These are phyloP conservation scores for Caenorhabditis plicata DNA, from an alignment of 2,888 invertebrate species.

Conservation along the genomic window DNA sequence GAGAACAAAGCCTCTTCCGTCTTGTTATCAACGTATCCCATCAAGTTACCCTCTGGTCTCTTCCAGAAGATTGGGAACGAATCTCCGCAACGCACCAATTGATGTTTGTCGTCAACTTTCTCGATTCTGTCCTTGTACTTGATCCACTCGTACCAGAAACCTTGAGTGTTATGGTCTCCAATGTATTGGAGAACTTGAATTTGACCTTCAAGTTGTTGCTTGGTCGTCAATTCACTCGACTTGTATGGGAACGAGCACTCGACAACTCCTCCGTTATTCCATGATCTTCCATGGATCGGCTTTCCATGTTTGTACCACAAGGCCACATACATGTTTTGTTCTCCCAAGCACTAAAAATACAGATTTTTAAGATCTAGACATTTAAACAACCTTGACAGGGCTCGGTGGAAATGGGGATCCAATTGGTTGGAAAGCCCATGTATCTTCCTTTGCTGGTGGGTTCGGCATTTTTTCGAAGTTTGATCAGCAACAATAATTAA, in stretches of 20 bases:
- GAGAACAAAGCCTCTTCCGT: constrained; percentile 54
- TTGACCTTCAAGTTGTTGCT: constrained; percentile 51
- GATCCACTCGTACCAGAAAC: constrained; percentile 60
- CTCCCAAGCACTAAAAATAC: constrained; percentile 12
- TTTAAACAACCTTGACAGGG: constrained; percentile 34
- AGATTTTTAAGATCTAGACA: neutral
- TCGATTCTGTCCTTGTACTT: constrained; percentile 51
- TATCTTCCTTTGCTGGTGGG: constrained; percentile 13
- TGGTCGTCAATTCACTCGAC: constrained; percentile 42
- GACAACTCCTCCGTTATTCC: constrained; percentile 54
- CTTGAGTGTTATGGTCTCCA: constrained; percentile 52
- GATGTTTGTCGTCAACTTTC: constrained; percentile 36
- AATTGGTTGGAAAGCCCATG: constrained; percentile 44
- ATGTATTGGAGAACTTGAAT: constrained; percentile 58
- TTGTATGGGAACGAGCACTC: constrained; percentile 56
- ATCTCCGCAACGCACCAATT: constrained; percentile 52
- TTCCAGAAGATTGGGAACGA: constrained; percentile 55
- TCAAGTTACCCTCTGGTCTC: constrained; percentile 15
- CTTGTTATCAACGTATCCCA: constrained; percentile 51
- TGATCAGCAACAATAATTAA: too few species aligned
- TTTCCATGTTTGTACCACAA: constrained; percentile 49
- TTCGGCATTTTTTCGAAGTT: too few species aligned
- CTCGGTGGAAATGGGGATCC: constrained; percentile 41
- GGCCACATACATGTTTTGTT: constrained; percentile 43
- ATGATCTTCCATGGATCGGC: constrained; percentile 46